Base-by-base conservation (phyloP, 2,888 invertebrate species). In the Lasiommata megera region DNA sequence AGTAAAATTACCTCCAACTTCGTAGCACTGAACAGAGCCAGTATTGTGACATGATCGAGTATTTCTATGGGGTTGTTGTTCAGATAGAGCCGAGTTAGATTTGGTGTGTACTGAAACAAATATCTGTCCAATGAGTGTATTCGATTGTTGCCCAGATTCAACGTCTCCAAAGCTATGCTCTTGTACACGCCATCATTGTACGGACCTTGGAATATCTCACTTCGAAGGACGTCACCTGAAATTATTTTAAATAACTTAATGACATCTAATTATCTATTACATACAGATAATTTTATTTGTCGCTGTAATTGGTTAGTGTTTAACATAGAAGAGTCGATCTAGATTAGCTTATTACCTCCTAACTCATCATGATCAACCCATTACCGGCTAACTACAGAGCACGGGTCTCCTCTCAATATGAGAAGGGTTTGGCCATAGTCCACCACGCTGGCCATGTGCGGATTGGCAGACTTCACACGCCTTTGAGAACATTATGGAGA, bases 151-250 rank as follows among this genome's bases (percentile, higher is more conserved):
- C 93, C 93, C 37, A 95, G 80, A 73, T 93, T 93, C 28, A 95
- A 75, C 9, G 93, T 92, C 69, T 92, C 90, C 56, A 95, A 67
- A 0, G 88, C 88, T 38, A 94, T 92, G 48, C 92, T 92, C 61
- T 91, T 90, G 77, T 93, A 94, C 16, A 81, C 80, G 2, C 85
- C 85, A 54, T 88, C 80, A 60, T 89, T 90, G 74, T 93, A 94
- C 0, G 93, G 93, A 0, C 94, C 95, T 70, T 93, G 93, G 77
- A 95, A 95, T 57, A 94, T 92, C 67, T 94, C 93, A 16, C 93
- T 88, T 47, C 92, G 84, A 37, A 95, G 73, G 38, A 92, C 92
- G 55, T 94, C 93, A n/a, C 92, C 93, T 93, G 75, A 59, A 84
- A 82, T 40, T n/a, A 3, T 16, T 29, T 29, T 3, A 40, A 31